These are phyloP conservation scores for Melanostigma gelatinosum DNA, from an alignment of 2,113 vertebrate genomes.

Conservation along the genomic window DNA sequence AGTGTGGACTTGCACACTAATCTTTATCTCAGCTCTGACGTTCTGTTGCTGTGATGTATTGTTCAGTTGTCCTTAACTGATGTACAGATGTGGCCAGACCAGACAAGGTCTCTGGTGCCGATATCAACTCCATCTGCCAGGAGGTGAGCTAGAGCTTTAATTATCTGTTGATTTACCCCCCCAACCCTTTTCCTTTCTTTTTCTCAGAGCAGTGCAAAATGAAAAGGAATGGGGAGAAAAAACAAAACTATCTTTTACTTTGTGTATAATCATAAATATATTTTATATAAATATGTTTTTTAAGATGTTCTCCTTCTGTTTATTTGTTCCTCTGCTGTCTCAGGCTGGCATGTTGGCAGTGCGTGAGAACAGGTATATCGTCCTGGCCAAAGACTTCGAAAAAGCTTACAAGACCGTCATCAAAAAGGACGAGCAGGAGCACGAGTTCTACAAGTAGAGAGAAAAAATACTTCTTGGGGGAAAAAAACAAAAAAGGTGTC, in stretches of 20 bases:
- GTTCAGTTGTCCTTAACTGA: conserved; percentile 77
- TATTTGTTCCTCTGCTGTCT: not conserved
- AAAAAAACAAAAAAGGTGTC: not conserved
- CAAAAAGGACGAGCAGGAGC: conserved; percentile 96
- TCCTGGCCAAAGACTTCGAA: conserved; percentile 95
- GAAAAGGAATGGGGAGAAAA: not conserved
- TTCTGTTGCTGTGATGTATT: not conserved
- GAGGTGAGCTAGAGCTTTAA: conserved; percentile 82
- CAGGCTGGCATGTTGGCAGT: conserved; percentile 95
- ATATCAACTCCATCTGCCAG: conserved; percentile 97
- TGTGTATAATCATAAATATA: not conserved
- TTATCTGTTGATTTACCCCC: not conserved
- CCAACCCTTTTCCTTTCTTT: not conserved
- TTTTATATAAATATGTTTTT: not conserved
- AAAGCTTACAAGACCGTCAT: conserved; percentile 96
- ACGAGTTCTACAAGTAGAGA: conserved; percentile 95
- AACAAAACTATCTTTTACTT: not conserved
- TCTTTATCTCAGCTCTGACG: not conserved
- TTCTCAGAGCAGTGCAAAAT: not conserved
- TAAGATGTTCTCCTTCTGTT: not conserved
- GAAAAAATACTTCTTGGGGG: not conserved
- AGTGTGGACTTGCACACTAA: not conserved
- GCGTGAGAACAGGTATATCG: conserved; percentile 94
- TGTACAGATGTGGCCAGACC: conserved; percentile 90
- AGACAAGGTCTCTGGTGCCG: conserved; percentile 95